A percentile compares a stretch with the other conserved stretches of the same genome.
Evolutionary conservation across 2,113 vertebrate species (phyloP).

Genomic region (Cephalophus harveyi): DNA sequence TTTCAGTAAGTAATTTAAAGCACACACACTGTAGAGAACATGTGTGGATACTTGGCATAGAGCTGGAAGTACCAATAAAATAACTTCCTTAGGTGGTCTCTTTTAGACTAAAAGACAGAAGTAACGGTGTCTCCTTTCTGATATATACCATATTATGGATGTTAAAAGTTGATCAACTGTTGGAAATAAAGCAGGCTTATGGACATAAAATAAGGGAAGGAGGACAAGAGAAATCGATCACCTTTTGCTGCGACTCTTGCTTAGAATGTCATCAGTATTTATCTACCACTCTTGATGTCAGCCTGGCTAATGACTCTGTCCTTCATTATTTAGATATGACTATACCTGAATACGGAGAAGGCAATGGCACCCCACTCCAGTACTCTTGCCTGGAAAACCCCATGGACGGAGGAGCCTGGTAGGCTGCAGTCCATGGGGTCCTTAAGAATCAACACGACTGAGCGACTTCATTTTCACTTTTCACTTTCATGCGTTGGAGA

Average conservation of each 20-base stretch:
- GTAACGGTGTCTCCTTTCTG: conserved; percentile 36
- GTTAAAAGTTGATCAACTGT: conserved; percentile 53
- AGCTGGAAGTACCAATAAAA: conserved; percentile 58
- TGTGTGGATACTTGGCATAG: conserved; percentile 68
- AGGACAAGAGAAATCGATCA: conserved; percentile 27
- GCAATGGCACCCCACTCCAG: no score
- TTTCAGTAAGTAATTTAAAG: conserved; percentile 75
- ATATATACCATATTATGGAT: conserved; percentile 42
- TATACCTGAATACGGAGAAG: background rate
- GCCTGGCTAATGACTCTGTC: conserved; percentile 31
- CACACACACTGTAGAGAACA: conserved; percentile 60
- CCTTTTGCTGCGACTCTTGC: background rate
- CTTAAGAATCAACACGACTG: no score
- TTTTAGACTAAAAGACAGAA: conserved; percentile 56
- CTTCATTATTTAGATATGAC: conserved; percentile 47
- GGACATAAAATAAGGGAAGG: background rate
- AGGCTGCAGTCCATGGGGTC: no score
- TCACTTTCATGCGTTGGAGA: no score
- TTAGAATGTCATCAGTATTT: conserved; percentile 46
- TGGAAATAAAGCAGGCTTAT: conserved; percentile 40
- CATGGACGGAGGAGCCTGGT: no score
- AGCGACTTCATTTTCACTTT: no score
- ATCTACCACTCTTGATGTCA: background rate
- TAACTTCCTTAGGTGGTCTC: conserved; percentile 54
- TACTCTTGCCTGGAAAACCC: no score